phyloP scores from a whole-genome alignment of 2,113 vertebrate genomes.

The Eonycteris spelaea region DNA sequence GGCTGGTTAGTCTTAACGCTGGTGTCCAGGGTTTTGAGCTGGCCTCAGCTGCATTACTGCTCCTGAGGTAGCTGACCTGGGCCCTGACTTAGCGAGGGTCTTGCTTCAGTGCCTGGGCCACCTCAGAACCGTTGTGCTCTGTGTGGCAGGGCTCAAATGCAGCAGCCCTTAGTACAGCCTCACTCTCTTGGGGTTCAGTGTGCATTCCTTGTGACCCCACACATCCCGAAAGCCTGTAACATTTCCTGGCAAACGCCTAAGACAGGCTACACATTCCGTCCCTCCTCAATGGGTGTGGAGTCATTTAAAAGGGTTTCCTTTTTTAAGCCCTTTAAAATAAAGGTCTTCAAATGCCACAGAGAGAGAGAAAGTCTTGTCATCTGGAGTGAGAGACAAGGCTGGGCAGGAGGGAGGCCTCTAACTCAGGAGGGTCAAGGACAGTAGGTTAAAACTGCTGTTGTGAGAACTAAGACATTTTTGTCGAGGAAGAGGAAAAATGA shows the following conservation, averaged over 20 bases:
- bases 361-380: neutral
- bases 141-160: rapidly evolving
- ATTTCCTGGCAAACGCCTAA: neutral
- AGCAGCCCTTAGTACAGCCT: rapidly evolving
- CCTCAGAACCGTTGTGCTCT: neutral
- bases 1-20: neutral
- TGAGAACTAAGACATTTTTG: neutral
- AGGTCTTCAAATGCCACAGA: neutral
- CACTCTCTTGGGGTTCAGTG: neutral
- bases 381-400: neutral
- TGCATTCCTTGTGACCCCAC: neutral
- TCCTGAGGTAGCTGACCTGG: neutral
- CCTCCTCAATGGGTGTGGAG: neutral
- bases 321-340: neutral
- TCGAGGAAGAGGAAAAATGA: neutral
- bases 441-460: neutral
- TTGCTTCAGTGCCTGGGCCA: rapidly evolving
- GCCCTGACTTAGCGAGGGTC: neutral
- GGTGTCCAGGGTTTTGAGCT: neutral
- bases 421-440: neutral
- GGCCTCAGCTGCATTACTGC: neutral
- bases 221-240: neutral
- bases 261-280: neutral
- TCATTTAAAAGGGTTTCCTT: neutral
- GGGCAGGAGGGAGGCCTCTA: neutral